A percentile compares a stretch with the other conserved stretches of the same genome.
These are phyloP conservation scores for Drosophila anomelani DNA, from an alignment of 2,888 invertebrate genomes.

Conservation along the genomic window DNA sequence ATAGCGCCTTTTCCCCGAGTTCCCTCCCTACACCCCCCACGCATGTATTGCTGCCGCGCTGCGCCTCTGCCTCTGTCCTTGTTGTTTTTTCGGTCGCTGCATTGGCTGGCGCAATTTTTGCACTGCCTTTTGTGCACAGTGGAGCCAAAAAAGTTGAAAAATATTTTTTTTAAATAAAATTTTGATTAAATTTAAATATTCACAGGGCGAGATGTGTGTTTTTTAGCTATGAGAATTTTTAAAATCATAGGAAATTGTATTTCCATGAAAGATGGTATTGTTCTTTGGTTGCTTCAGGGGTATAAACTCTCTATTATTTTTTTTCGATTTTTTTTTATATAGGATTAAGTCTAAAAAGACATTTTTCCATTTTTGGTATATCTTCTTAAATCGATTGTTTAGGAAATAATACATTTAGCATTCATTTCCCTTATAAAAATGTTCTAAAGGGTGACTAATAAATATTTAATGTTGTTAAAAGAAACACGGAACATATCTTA, in stretches of 20 bases:
- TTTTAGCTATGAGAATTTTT: not conserved
- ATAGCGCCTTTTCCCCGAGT: constrained; percentile 18
- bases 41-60: constrained; percentile 38
- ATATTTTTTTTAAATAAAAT: not conserved
- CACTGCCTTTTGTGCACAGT: constrained; percentile 63
- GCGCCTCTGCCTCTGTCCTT: constrained; percentile 17
- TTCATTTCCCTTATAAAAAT: too few species aligned
- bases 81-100: constrained; percentile 62
- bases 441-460: too few species aligned
- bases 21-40: constrained; percentile 32
- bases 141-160: not conserved
- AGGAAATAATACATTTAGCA: too few species aligned
- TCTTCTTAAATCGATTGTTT: too few species aligned
- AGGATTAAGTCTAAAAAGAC: too few species aligned
- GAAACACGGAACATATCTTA: too few species aligned
- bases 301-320: not conserved
- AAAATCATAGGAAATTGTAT: not conserved
- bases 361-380: too few species aligned
- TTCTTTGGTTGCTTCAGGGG: not conserved
- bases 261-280: not conserved
- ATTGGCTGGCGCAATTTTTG: constrained; percentile 60
- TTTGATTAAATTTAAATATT: not conserved
- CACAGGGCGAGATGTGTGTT: not conserved
- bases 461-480: too few species aligned
- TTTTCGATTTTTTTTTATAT: too few species aligned